Evolutionary conservation across 1,140 invertebrate species (phyloP), one percentile per base, ranked within the genome.

Genomic region (Venustaconcha ellipsiformis): DNA sequence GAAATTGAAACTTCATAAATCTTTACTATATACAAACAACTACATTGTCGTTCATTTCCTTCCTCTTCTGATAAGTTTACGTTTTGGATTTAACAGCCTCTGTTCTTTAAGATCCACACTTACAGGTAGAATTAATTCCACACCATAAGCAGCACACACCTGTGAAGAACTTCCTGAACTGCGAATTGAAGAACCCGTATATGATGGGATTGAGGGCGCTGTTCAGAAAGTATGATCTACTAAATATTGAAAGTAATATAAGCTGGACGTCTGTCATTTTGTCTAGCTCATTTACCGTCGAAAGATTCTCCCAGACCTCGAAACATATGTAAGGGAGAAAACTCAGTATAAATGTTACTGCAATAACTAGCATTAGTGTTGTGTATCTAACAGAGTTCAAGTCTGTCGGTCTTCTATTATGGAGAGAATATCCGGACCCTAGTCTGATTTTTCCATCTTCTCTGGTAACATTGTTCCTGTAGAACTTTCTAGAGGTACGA

Each of bases 111-210:
- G 37, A 48, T 6, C 11, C 37, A 1, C 37, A 6, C 37, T 48
- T 48, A 48, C 37, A 48, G 4, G 6, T 48, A 11, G 11, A 11
- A 1, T 6, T 48, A 6, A 6, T 26, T 20, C 14, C 26, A 55
- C 72, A 59, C 18, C 74, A 76, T 14, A 60, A 63, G 57, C 68
- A 71, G 18, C 64, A 30, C 26, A 3, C 26, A 30, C 2, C 12
- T 48, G 11, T 55, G 57, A 70, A 70, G 63, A 76, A 76, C 55
- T 48, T 11, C 48, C 74, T 69, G 26, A 83, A 83, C 37, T 80
- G 78, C 23, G 79, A 74, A 59, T 83, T 83, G 18, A 81, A 72
- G 60, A 83, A 83, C 63, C 82, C 82, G 59, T 83, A 83, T 11
- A 78, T 78, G 3, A 83, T 23, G 0, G 82, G 82, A 59, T 83